These are phyloP conservation scores for Drosophila colorata DNA, from an alignment of 2,888 invertebrate species.

Conservation along the genomic window DNA sequence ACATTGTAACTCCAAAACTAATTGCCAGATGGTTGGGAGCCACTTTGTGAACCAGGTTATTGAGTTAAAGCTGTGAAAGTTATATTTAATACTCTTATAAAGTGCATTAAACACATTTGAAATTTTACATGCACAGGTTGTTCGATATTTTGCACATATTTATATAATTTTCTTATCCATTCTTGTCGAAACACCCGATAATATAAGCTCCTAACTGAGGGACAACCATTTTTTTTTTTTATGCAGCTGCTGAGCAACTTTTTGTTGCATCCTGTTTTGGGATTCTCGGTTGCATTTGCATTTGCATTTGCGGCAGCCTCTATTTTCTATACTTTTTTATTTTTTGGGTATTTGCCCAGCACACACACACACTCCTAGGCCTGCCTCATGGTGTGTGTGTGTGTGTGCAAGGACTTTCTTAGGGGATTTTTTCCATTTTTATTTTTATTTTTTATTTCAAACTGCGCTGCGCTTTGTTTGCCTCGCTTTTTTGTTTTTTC, in stretches of 20 bases:
- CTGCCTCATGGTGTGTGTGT: slow-evolving; percentile 5
- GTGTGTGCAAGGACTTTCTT: slow-evolving; percentile 10
- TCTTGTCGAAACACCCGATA: background rate
- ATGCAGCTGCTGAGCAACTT: slow-evolving; percentile 26
- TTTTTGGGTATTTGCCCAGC: slow-evolving; percentile 31
- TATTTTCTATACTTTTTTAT: slow-evolving; percentile 5
- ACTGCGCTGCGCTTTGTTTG: slow-evolving; percentile 52
- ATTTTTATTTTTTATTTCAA: slow-evolving; percentile 30
- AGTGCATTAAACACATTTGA: too few relatives aligned
- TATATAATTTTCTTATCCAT: background rate
- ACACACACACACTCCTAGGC: slow-evolving; percentile 17
- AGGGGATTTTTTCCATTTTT: slow-evolving; percentile 19
- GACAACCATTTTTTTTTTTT: background rate
- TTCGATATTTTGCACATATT: background rate
- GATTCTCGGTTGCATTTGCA: slow-evolving; percentile 25
- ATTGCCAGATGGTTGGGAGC: too few relatives aligned
- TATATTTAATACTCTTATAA: too few relatives aligned
- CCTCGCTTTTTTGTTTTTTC: slow-evolving; percentile 32
- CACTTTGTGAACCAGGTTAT: background rate
- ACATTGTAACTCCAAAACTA: too few relatives aligned
- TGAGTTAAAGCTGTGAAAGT: background rate
- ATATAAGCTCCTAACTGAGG: background rate
- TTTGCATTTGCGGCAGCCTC: slow-evolving; percentile 3
- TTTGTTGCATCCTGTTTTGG: slow-evolving; percentile 33
- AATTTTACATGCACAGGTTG: too few relatives aligned